Percentiles rank a stretch among this genome's conserved stretches.
Conservation (phyloP, 2,888 invertebrate species). For the Ichneumoninae sp. region DNA sequence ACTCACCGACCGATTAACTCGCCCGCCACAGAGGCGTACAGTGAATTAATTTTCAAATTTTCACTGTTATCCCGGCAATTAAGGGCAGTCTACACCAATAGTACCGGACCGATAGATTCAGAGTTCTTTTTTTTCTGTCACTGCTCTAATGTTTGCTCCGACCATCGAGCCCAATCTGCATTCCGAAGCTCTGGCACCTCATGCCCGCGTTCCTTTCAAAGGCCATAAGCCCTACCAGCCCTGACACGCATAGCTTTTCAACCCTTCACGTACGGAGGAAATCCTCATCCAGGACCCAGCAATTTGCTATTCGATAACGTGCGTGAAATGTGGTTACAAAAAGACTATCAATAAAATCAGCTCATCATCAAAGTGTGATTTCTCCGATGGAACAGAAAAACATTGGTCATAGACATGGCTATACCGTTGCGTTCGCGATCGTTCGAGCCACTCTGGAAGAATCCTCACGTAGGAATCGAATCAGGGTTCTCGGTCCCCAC, state of each 20-base stretch:
- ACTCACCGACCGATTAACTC: constrained; percentile 47
- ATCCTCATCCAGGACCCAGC: neutral
- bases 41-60: constrained; percentile 56
- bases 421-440: neutral
- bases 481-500: neutral
- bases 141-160: neutral
- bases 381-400: neutral
- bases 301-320: neutral
- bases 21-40: neutral
- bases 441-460: neutral
- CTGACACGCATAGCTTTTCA: no score
- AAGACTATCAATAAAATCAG: no score
- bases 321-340: no score
- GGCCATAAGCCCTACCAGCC: neutral
- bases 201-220: neutral
- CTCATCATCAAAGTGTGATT: no score
- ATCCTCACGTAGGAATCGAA: constrained; percentile 16
- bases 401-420: neutral
- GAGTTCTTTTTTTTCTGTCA: neutral
- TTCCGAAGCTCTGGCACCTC: neutral
- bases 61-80: constrained; percentile 20
- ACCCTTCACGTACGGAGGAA: no score
- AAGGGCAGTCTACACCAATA: constrained; percentile 10
- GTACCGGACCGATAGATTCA: neutral
- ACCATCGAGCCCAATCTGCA: neutral